phyloP scores from a whole-genome alignment of 1,140 invertebrate species.

The Oreohelix idahoensis region DNA sequence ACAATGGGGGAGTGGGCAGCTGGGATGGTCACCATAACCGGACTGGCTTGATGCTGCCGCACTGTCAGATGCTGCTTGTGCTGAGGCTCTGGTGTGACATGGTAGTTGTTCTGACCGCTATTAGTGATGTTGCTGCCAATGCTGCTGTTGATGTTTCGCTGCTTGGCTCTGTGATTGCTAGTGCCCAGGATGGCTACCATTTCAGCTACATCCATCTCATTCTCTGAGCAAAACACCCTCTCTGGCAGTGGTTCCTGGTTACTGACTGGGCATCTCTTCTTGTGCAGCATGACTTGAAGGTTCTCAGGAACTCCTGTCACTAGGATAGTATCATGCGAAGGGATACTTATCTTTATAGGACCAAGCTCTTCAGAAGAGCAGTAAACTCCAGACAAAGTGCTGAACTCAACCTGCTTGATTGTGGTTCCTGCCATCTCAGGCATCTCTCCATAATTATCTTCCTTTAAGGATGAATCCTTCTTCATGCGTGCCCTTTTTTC shows the following conservation, averaged over 20 bases:
- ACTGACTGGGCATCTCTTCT: conserved; percentile 36
- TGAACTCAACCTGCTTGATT: conserved; percentile 62
- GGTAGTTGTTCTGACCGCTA: not conserved
- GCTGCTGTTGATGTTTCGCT: not conserved
- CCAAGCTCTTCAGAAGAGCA: conserved; percentile 54
- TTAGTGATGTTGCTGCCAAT: not conserved
- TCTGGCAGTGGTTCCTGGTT: conserved; percentile 47
- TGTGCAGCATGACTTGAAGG: conserved; percentile 57
- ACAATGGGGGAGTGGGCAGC: conserved; percentile 23
- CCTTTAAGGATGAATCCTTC: conserved; percentile 38
- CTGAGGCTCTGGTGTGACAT: conserved; percentile 9
- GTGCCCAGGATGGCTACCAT: conserved; percentile 42
- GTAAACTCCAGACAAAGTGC: conserved; percentile 53
- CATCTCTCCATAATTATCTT: conserved; percentile 42
- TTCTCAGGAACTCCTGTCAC: conserved; percentile 57
- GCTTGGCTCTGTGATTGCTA: not conserved
- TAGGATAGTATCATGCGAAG: conserved; percentile 58
- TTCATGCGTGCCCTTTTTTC: conserved; percentile 26
- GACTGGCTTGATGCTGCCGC: not conserved
- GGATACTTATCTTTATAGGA: conserved; percentile 63
- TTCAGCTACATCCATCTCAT: conserved; percentile 60
- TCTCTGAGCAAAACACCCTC: conserved; percentile 57
- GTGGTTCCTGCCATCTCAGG: conserved; percentile 42
- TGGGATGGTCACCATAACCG: conserved; percentile 33
- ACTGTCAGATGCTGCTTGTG: conserved; percentile 25